Evolutionary conservation across 2,113 vertebrate species (phyloP).

Genomic region (Dicaeum eximium): DNA sequence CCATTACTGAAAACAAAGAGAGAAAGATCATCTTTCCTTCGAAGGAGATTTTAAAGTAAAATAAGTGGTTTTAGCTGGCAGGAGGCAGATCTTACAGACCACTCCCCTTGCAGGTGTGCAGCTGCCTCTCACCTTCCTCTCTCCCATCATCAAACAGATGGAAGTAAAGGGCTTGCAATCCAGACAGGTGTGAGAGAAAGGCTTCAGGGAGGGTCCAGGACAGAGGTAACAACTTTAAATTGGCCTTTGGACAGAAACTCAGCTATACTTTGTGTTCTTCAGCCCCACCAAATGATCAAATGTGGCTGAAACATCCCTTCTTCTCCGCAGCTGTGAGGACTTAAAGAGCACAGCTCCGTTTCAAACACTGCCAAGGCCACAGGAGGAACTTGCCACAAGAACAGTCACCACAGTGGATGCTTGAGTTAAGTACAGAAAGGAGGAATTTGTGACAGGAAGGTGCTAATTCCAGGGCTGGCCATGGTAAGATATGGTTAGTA

Average conservation of each 20-base stretch:
- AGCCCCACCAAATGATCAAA: not conserved
- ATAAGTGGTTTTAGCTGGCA: not conserved
- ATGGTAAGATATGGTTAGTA: not conserved
- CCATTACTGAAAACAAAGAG: not conserved
- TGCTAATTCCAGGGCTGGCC: not conserved
- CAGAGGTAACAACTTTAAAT: not conserved
- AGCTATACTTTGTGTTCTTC: not conserved
- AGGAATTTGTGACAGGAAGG: not conserved
- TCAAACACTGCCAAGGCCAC: not conserved
- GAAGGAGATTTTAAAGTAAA: not conserved
- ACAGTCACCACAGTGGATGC: not conserved
- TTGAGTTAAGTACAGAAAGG: not conserved
- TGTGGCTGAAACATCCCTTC: not conserved
- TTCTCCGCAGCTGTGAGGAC: not conserved
- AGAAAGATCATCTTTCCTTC: not conserved
- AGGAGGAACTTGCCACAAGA: not conserved
- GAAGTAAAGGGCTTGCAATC: not conserved
- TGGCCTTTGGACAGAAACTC: not conserved
- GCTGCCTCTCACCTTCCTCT: not conserved
- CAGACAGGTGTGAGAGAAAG: not conserved
- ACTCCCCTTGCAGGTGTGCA: not conserved
- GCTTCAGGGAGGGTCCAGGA: not conserved
- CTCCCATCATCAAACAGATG: not conserved
- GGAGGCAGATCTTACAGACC: not conserved
- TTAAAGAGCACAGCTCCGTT: not conserved